phyloP scores from a whole-genome alignment of 2,797 vertebrate genomes.

The Muraenolepis orangiensis region DNA sequence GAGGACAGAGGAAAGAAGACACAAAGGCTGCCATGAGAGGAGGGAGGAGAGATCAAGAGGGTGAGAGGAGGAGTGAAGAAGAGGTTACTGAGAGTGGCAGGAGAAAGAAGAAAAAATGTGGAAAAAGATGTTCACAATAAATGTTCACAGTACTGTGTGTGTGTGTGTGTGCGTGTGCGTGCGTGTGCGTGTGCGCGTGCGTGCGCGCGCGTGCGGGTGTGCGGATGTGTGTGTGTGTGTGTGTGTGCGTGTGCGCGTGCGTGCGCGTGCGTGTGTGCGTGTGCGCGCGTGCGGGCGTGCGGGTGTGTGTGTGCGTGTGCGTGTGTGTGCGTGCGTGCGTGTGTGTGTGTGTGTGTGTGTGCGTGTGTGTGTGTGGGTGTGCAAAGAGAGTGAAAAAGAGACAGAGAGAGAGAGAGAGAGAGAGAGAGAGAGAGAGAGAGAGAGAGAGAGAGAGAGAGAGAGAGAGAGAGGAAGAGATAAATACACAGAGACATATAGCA shows the following conservation, averaged over 20 bases:
- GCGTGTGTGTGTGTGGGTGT: background rate
- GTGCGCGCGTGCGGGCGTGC: background rate
- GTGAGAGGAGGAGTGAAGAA: background rate
- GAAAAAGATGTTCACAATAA: background rate
- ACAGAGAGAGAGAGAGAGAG: background rate
- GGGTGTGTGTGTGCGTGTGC: background rate
- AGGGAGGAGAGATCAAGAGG: background rate
- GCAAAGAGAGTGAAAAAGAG: background rate
- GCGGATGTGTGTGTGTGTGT: background rate
- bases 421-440: background rate
- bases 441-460: background rate
- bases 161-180: background rate
- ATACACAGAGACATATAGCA: conserved; percentile 5
- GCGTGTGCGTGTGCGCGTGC: background rate
- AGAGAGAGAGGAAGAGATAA: background rate
- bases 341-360: background rate
- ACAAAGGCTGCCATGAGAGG: background rate
- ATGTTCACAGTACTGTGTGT: background rate
- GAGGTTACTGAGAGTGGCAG: background rate
- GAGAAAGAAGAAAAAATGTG: background rate
- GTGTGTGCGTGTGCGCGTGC: background rate
- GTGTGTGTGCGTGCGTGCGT: background rate
- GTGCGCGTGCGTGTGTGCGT: background rate
- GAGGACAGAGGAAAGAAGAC: too few species aligned
- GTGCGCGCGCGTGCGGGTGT: background rate